Evolutionary conservation across 2,113 vertebrate genomes (phyloP), one percentile per base, ranked within the genome.

Genomic region (Morone chrysops): DNA sequence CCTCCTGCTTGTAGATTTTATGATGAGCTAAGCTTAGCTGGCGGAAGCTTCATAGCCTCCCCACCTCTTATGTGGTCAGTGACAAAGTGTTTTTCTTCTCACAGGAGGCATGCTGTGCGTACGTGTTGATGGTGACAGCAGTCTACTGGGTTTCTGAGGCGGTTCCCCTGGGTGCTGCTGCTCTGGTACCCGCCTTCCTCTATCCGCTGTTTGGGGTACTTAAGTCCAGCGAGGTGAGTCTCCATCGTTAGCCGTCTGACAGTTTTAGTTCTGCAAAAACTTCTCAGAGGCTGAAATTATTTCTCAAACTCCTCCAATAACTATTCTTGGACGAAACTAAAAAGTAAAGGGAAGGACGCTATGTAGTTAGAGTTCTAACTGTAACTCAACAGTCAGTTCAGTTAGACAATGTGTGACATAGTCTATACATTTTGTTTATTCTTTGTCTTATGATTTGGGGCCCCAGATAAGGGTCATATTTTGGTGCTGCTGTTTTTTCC

Each of bases 121-220:
- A 99, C 0, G 98, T 99, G 92, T 87, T 99, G 86, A 94, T 98
- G 0, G 98, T 99, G 89, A 99, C 98, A 0, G 98, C 98, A 0
- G 95, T 98, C 17, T 99, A 97, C 90, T 99, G 98, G 98, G 97
- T 99, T 43, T 99, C 97, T 0, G 98, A 99, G 93, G 98, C 97
- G 0, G 97, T 99, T 61, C 98, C 98, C 0, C 94, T 99, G 1
- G 98, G 98, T 51, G 98, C 98, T 20, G 98, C 98, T 13, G 98
- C 98, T 17, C 93, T 99, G 78, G 97, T 99, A 22, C 98, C 98
- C 0, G 98, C 98, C 48, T 99, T 99, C 92, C 96, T 99, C 4
- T 99, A 98, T 69, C 98, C 98, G 0, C 95, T 99, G 79, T 99
- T 99, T 38, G 98, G 98, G 80, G 97, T 99, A 14, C 97, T 99